Base-by-base conservation (phyloP, 2,797 vertebrate genomes). In the Ctenochaetus hawaiiensis region DNA sequence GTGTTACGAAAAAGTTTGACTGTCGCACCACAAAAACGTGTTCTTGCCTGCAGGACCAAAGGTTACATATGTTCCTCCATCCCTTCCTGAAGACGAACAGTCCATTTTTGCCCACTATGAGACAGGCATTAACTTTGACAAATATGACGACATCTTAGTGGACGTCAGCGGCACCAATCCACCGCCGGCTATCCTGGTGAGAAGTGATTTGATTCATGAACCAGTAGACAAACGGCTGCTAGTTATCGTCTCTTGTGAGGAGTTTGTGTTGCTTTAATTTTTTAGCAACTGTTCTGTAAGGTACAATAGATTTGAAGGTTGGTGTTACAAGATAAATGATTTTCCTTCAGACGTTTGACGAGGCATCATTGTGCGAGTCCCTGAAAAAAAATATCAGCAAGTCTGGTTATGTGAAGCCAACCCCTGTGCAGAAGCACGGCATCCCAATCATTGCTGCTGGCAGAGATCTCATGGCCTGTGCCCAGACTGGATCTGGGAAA, bases 401-500 rank as follows among this genome's bases (percentile, higher is more conserved):
- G 87, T 96, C 97, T 12, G 98, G 97, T 4, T 99, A 98, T 52
- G 91, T 91, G 20, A 99, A 98, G 84, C 96, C 97, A 34, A 99
- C 98, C 5, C 97, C 98, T 0, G 97, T 99, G 74, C 98, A 99
- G 84, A 99, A 99, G 71, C 93, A 99, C n/a, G 97, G 97, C 70
- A 98, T 99, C 82, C 97, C 98, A 4, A 96, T 99, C 79, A 87
- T 97, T 70, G 80, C 95, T 60, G 94, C 96, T 0, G 96, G 96
- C 72, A 93, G 97, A 48, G 98, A 99, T 87, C 93, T 99, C 72
- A 99, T 99, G 98, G 98, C 98, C 4, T 99, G 98, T 80, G 98
- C 98, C 8, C 98, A 99, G 74, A 99, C 98, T 0, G 98, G 98
- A 47, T 99, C 98, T 5, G 98, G 98, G 3, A 99, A 99, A 94